These are phyloP conservation scores for Bradypodion ventrale DNA, from an alignment of 2,797 vertebrate species.

Conservation along the genomic window DNA sequence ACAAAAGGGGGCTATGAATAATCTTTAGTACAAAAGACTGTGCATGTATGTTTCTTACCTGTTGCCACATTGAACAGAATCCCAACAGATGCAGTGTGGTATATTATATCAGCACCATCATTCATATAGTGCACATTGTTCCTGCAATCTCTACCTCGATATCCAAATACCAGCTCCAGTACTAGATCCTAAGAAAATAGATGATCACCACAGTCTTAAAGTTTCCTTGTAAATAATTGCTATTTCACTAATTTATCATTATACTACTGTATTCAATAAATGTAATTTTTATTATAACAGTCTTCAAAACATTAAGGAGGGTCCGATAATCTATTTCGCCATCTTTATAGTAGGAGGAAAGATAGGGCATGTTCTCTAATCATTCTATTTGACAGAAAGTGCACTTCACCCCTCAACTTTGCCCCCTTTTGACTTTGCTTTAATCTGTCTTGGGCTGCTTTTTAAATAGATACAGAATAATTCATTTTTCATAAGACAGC, in stretches of 20 bases:
- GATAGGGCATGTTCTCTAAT: neutral
- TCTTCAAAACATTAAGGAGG: constrained; percentile 1
- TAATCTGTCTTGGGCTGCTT: neutral
- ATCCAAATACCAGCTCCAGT: constrained; percentile 95
- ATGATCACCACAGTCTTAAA: constrained; percentile 26
- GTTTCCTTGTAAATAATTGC: neutral
- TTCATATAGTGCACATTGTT: constrained; percentile 99
- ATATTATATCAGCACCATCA: constrained; percentile 96
- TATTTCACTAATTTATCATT: constrained; percentile 2
- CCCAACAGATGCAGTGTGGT: constrained; percentile 94
- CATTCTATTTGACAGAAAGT: neutral
- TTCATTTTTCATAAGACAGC: neutral
- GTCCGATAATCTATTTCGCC: neutral
- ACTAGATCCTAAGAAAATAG: constrained; percentile 86
- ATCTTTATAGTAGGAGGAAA: neutral
- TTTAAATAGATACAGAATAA: neutral
- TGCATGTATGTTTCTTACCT: constrained; percentile 79
- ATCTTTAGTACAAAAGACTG: neutral
- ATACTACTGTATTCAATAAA: neutral
- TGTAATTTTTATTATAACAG: neutral
- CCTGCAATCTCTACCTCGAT: constrained; percentile 96
- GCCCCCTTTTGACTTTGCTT: neutral
- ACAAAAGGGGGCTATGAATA: neutral
- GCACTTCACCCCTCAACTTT: neutral
- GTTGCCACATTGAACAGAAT: constrained; percentile 95